Evolutionary conservation across 2,888 invertebrate genomes (phyloP), one percentile per base, ranked within the genome.

Genomic region (Junonia oenone): DNA sequence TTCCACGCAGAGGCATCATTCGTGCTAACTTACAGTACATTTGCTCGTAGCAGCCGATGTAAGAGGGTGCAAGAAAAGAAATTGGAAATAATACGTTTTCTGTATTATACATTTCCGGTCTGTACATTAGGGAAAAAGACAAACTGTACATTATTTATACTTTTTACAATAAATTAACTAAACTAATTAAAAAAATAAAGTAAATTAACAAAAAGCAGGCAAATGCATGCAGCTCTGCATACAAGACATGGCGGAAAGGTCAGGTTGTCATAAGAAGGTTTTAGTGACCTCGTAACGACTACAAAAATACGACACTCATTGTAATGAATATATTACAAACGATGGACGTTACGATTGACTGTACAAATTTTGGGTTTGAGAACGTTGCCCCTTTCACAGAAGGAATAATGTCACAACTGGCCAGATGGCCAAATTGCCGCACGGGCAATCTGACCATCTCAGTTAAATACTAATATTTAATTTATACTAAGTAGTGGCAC

Each of bases 381-480:
- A 93, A 94, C 94, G 94, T 92, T 92, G 94, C 94, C 95, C 95
- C 95, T 94, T 94, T 94, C 95, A 95, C 94, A 95, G 93, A 93
- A 90, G 88, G 92, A 95, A 95, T 94, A 94, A 93, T 95, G 95
- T 94, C 95, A 95, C 94, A 94, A 93, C 92, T 93, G 90, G 90
- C 82, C 76, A 75, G 84, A 87, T 88, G 89, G 89, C 87, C 89
- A 88, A 84, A 89, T 80, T 86, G 87, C 88, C 86, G 67, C 64
- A 66, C 52, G 67, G 66, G 68, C 67, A 88, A 80, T 86, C 81
- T 86, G 88, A 78, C 88, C 87, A 90, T 78, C 86, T 71, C 68
- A 67, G 73, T 76, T 78, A 81, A 72, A 71, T 80, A 76, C 80
- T 83, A 85, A 78, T 71, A 75, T 75, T 81, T 79, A 81, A 73